Evolutionary conservation across 1,140 invertebrate genomes (phyloP), one percentile per base, ranked within the genome.

Genomic region (Calephelis nemesis): DNA sequence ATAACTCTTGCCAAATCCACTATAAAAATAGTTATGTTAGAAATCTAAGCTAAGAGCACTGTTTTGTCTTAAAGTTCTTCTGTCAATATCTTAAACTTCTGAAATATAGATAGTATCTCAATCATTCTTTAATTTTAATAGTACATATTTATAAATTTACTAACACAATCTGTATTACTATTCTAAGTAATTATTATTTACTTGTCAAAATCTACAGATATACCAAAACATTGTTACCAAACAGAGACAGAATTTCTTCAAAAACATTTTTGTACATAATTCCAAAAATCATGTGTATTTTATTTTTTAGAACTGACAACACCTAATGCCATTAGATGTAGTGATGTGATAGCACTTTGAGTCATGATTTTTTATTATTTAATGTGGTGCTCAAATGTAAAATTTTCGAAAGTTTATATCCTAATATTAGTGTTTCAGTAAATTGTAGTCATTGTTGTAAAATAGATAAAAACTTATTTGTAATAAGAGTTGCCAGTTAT

Each of bases 181-280:
- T 47, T 10, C 5, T 47, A 47, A 10, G 42, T 63, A 63, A 63
- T 45, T 65, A 48, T 74, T 67, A 71, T 64, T 65, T 68, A 64
- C 67, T 47, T 67, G 68, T 71, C 63, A 68, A 67, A 15, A 62
- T 68, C 70, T 66, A 70, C 68, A 66, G n/a, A 66, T 65, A 68
- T 78, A 80, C 78, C 81, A 84, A 84, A 83, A 78, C 74, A 75
- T 74, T 78, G 81, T 87, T 83, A 81, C 80, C 78, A 79, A 54
- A 60, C 42, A 12, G 63, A 30, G 19, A 58, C 54, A 58, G 54
- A 12, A 30, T 58, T 58, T 11, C 39, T 54, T 52, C 15, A 54
- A 30, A 54, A 19, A 54, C 8, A 45, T 7, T 54, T 30, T 54
- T 66, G 65, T 66, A 66, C 39, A 66, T 66, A 65, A 13, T 54